Evolutionary conservation across 2,888 invertebrate genomes (phyloP), one percentile per base, ranked within the genome.

Genomic region (Drosophila melanocephala): DNA sequence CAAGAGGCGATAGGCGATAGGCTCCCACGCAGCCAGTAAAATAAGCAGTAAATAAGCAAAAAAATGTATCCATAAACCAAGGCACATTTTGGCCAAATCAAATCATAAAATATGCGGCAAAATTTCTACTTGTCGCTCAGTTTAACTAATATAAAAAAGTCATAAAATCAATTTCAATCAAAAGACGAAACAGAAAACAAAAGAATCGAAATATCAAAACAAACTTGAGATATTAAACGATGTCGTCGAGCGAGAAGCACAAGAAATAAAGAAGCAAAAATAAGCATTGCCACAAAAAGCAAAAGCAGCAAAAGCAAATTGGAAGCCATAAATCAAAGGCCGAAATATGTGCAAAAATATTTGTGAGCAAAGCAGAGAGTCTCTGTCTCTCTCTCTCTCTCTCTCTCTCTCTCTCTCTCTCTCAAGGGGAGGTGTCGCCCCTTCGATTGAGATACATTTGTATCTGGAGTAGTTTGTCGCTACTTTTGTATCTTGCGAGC

Each of bases 111-210:
- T 59, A 58, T 58, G 69, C 72, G 81, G 70, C 86, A 5, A 83
- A 75, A 81, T 81, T 72, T 73, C 76, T 51, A 60, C 78, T 78
- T 72, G 59, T 33, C 63, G 56, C 68, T 63, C 64, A 51, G 68
- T 50, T 79, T 39, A 81, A 65, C 75, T 77, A 74, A 84, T 76
- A 77, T 65, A 76, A 79, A 72, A 79, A 72, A 63, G 71, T 82
- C 79, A 84, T 85, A 82, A 84, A 85, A 81, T 81, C 83, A 85
- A 83, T 79, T 84, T 85, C 81, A 84, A 83, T 84, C 83, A 74
- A 84, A 77, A 75, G 33, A n/a, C 22, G 37, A 39, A 55, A 19
- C 28, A 37, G 33, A 61, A 69, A 47, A 32, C 30, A 35, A 39
- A 47, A 33, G 63, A 75, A 58, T 61, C 44, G 33, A 66, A 76